phyloP scores from a whole-genome alignment of 2,113 vertebrate genomes.

The Hippocampus comes region DNA sequence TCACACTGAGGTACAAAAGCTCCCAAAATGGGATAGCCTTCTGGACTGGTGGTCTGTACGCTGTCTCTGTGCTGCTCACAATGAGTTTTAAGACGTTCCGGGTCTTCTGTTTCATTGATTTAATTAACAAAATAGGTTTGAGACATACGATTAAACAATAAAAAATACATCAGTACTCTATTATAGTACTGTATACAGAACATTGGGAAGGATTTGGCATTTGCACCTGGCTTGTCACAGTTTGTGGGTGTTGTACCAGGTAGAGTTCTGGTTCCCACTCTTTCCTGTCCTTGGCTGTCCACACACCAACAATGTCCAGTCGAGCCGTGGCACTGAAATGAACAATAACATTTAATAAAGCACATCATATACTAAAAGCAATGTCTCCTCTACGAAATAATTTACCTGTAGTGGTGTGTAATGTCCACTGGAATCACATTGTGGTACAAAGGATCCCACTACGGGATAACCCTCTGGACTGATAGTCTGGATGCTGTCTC shows the following conservation, averaged over 20 bases:
- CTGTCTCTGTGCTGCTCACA: conserved; percentile 71
- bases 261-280: conserved; percentile 67
- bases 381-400: not conserved
- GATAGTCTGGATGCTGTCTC: conserved; percentile 55
- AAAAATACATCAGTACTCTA: not conserved
- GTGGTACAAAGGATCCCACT: conserved; percentile 69
- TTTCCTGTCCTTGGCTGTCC: conserved; percentile 70
- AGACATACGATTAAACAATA: not conserved
- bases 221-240: conserved; percentile 27
- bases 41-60: conserved; percentile 27
- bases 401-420: conserved; percentile 70
- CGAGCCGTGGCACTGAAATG: conserved; percentile 50
- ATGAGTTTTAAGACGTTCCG: conserved; percentile 36
- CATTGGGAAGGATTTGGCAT: not conserved
- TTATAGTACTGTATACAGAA: not conserved
- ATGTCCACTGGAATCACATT: conserved; percentile 75
- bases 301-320: conserved; percentile 85
- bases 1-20: conserved; percentile 78
- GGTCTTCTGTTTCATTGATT: conserved; percentile 6
- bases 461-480: conserved; percentile 20
- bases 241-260: conserved; percentile 51
- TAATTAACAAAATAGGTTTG: not conserved
- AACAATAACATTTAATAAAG: not conserved
- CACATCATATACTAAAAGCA: not conserved
- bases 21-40: conserved; percentile 30